A percentile compares a stretch with the other conserved stretches of the same genome.
Conservation (phyloP, 2,113 vertebrate species). For the Clupea harengus region DNA sequence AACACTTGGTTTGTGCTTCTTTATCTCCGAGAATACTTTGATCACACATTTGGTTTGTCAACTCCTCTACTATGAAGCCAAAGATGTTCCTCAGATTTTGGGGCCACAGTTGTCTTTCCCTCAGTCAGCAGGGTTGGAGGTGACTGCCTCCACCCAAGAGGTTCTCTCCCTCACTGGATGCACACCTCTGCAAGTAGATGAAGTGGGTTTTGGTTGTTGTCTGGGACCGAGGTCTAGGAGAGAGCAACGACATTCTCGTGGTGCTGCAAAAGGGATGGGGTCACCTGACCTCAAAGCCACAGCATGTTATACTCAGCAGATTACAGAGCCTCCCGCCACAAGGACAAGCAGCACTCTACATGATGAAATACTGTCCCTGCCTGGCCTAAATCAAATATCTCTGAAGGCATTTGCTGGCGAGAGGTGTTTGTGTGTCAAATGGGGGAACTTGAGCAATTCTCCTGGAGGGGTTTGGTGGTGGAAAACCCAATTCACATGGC, state of each 20-base stretch:
- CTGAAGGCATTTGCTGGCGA: background rate
- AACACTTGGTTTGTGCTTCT: background rate
- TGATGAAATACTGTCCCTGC: slow-evolving; percentile 8
- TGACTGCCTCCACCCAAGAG: no score
- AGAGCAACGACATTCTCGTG: background rate
- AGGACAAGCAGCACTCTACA: background rate
- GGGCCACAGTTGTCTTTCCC: background rate
- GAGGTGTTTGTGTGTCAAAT: background rate
- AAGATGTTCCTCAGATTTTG: background rate
- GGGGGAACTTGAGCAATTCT: slow-evolving; percentile 28
- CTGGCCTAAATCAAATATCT: background rate
- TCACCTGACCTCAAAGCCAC: background rate
- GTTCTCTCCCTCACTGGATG: background rate
- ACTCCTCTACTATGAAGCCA: background rate
- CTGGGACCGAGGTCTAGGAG: background rate
- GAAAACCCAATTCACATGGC: slow-evolving; percentile 38
- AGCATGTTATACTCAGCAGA: background rate
- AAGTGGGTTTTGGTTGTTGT: background rate
- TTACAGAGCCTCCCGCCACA: background rate
- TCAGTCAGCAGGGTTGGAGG: background rate
- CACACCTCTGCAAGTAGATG: background rate
- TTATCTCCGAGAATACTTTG: background rate
- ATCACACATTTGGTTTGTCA: background rate
- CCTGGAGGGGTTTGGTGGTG: background rate
- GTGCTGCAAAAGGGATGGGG: background rate